Conservation (phyloP, 2,113 vertebrate genomes). For the Galemys pyrenaicus region DNA sequence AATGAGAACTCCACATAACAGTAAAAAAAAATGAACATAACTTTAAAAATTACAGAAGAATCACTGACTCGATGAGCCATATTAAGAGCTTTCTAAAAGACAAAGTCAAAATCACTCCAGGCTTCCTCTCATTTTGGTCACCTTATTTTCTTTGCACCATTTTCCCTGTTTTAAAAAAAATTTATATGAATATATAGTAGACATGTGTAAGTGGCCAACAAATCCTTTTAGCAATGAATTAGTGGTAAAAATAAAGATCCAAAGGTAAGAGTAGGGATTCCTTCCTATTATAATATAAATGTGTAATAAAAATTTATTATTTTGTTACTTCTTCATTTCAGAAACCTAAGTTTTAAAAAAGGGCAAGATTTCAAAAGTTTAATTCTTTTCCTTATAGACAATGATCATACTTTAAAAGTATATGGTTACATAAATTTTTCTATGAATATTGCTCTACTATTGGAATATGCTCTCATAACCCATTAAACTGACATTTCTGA, state of each 20-base stretch:
- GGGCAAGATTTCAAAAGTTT: background rate
- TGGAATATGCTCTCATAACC: background rate
- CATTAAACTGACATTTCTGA: background rate
- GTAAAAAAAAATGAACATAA: background rate
- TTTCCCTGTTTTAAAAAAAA: constrained; percentile 8
- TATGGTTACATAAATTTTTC: background rate
- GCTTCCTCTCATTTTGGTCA: background rate
- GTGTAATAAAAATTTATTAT: constrained; percentile 6
- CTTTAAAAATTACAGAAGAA: background rate
- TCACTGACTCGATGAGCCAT: background rate
- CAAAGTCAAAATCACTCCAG: background rate
- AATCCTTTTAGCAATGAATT: background rate
- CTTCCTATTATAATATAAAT: background rate
- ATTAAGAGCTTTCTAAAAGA: background rate
- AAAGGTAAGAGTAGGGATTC: background rate
- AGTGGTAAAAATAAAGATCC: background rate
- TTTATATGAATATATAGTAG: background rate
- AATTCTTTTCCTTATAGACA: background rate
- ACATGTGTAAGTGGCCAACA: background rate
- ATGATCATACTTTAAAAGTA: background rate
- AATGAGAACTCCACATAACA: background rate
- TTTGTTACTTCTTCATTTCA: constrained; percentile 8
- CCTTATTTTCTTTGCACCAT: background rate
- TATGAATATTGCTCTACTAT: background rate
- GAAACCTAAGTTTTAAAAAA: constrained; percentile 18